These are phyloP conservation scores for Zhengitettix transpicula DNA, from an alignment of 2,888 invertebrate species.

Conservation along the genomic window DNA sequence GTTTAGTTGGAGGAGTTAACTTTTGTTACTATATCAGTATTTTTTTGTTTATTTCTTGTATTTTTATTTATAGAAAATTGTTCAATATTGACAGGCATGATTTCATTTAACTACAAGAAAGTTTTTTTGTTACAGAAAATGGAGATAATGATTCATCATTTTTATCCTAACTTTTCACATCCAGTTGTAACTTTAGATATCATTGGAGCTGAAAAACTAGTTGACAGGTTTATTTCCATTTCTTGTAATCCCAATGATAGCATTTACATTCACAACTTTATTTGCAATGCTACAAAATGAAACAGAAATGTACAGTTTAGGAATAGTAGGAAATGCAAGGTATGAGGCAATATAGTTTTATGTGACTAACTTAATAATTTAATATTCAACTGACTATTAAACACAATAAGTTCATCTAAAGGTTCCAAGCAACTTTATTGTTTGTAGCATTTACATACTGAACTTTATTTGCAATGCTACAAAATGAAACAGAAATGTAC, in stretches of 20 bases:
- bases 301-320: conserved; percentile 12
- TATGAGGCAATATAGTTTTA: not conserved
- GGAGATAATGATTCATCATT: not conserved
- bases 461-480: conserved; percentile 8
- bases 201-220: not conserved
- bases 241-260: not conserved
- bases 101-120: no score
- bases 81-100: no score
- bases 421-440: not conserved
- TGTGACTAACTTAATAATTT: no score
- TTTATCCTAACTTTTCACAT: not conserved
- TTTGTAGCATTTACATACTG: not conserved
- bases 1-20: no score
- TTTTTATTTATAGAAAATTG: no score
- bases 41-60: no score
- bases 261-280: not conserved
- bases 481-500: conserved; percentile 13
- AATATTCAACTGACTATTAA: no score
- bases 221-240: not conserved
- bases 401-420: not conserved
- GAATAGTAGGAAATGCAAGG: conserved; percentile 11
- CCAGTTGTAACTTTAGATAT: not conserved
- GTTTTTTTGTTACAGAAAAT: not conserved
- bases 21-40: no score
- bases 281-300: conserved; percentile 12